Evolutionary conservation across 2,797 vertebrate species (phyloP), one percentile per base, ranked within the genome.

Genomic region (Amazona finschi): DNA sequence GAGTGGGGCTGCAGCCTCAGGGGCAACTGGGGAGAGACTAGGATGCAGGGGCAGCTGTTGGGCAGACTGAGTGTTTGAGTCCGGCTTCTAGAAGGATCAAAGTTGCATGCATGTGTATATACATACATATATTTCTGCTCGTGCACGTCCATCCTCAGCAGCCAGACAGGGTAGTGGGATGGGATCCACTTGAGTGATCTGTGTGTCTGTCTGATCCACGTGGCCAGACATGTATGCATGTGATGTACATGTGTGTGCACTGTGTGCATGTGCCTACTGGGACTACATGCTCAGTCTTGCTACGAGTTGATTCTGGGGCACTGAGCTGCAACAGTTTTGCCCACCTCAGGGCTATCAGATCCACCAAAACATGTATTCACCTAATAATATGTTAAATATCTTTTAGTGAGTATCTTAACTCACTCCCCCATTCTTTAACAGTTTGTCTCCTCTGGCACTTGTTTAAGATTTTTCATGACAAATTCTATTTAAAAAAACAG

Each of bases 181-280:
- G 27, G 69, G 8, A 11, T 30, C 28, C 41, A 4, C 11, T 9
- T 22, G 50, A 43, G 24, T 7, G 31, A 7, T 61, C 10, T 27
- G 28, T 31, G 14, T 38, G 41, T 9, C 27, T 43, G 39, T 16
- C 28, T 43, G 44, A 25, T 44, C n/a, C 38, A 4, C 15, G 15
- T 7, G n/a, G 20, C 30, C 64, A 75, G 39, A 5, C 27, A 7
- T 0, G 0, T 20, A 11, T 43, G 4, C 1, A 1, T 18, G 38
- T 9, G 50, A 36, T 50, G 18, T 24, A 52, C 12, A 3, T 15
- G 6, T 39, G 14, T 39, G 66, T 44, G 36, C 18, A 4, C 7
- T 47, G 13, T 33, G 36, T 9, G 10, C 2, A 0, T 21, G 19
- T 62, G 36, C 41, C 52, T 22, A 22, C 30, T 39, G 58, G 30